Evolutionary conservation across 2,113 vertebrate species (phyloP).

Genomic region (Euleptes europaea): DNA sequence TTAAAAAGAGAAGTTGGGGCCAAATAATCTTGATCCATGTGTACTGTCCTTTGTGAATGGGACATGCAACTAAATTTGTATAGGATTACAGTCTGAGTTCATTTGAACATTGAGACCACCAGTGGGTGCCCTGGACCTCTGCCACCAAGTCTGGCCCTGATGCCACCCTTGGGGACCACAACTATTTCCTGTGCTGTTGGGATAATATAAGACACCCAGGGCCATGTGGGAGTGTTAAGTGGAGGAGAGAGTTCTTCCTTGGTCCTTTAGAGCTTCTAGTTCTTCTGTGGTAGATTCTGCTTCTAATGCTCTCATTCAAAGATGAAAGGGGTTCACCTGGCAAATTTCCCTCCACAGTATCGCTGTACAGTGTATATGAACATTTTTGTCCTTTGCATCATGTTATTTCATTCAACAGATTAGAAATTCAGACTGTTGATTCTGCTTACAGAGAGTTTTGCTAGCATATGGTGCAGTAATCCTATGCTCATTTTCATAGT

Average conservation of each 20-base stretch:
- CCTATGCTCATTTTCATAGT: background rate
- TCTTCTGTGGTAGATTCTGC: background rate
- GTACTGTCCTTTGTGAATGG: background rate
- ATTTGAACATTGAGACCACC: too few species aligned
- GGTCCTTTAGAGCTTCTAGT: background rate
- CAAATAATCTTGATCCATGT: background rate
- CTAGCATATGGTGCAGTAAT: background rate
- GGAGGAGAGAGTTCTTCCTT: background rate
- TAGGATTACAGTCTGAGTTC: background rate
- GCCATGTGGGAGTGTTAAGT: too few species aligned
- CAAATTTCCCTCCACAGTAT: background rate
- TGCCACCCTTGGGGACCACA: too few species aligned
- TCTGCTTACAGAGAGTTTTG: background rate
- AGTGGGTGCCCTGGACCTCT: too few species aligned
- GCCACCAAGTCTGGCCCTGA: too few species aligned
- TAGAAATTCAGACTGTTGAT: background rate
- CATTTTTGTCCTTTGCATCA: background rate
- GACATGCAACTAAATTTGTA: background rate
- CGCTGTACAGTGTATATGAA: background rate
- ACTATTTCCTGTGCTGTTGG: background rate
- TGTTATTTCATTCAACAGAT: background rate
- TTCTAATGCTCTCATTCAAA: background rate
- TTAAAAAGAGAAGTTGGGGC: background rate
- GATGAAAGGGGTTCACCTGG: background rate
- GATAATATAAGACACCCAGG: background rate